These are phyloP conservation scores for Sylvietta virens DNA, from an alignment of 2,113 vertebrate genomes.

Conservation along the genomic window DNA sequence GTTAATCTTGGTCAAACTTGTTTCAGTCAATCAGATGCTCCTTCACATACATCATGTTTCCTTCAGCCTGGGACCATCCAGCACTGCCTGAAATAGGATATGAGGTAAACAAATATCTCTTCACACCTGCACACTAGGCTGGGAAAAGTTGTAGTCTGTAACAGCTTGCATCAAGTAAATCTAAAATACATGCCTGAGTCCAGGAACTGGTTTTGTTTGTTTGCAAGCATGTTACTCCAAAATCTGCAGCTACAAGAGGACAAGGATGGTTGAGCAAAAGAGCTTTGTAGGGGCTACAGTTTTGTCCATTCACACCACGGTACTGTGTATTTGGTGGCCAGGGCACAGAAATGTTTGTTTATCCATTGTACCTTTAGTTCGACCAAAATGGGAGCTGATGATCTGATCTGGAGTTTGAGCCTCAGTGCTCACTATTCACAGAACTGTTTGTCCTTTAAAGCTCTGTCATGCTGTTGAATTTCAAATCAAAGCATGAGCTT, in stretches of 20 bases:
- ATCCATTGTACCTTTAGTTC: background rate
- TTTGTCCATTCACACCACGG: background rate
- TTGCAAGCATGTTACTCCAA: background rate
- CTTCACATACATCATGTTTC: background rate
- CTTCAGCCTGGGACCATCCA: background rate
- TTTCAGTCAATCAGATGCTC: background rate
- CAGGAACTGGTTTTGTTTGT: background rate
- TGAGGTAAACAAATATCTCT: background rate
- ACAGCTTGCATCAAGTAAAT: background rate
- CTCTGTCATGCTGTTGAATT: background rate
- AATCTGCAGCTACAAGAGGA: background rate
- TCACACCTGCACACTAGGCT: background rate
- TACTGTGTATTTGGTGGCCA: background rate
- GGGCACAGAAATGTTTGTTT: background rate
- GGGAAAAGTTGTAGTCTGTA: background rate
- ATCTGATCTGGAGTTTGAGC: background rate
- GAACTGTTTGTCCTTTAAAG: background rate
- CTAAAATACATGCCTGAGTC: background rate
- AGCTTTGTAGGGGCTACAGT: background rate
- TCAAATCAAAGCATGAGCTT: background rate
- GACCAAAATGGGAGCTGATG: background rate
- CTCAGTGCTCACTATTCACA: background rate
- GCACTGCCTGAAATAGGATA: background rate
- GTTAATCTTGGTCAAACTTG: background rate
- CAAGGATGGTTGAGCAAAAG: background rate